phyloP scores from a whole-genome alignment of 2,888 invertebrate species.

The Caenorhabditis sulstoni region DNA sequence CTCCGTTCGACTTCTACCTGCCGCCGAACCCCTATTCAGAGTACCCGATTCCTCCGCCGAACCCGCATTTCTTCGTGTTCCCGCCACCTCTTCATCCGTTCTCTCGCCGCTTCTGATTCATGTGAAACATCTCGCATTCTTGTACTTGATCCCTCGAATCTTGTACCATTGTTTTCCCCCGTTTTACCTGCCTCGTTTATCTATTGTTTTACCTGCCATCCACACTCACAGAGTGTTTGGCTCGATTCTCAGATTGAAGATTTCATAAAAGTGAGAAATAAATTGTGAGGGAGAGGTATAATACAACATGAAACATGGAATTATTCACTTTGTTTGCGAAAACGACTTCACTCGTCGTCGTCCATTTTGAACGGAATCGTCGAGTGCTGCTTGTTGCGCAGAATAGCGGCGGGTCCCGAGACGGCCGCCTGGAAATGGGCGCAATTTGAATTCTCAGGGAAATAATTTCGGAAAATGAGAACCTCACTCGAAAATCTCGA shows the following conservation, averaged over 20 bases:
- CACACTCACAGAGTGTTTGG: background rate
- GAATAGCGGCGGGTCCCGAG: conserved; percentile 64
- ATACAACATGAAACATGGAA: conserved; percentile 47
- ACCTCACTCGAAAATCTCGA: background rate
- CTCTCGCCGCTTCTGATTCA: conserved; percentile 9
- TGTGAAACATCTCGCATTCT: too few relatives aligned
- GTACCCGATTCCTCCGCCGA: background rate
- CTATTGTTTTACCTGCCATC: background rate
- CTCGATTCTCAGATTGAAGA: conserved; percentile 12
- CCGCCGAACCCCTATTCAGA: background rate
- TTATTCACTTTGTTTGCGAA: background rate
- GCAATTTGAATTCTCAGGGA: background rate
- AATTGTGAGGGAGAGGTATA: conserved; percentile 8
- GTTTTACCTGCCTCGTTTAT: background rate
- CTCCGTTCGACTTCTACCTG: background rate
- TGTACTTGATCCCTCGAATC: conserved; percentile 16
- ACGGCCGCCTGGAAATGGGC: conserved; percentile 57
- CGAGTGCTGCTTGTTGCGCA: conserved; percentile 69
- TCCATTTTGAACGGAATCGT: conserved; percentile 70
- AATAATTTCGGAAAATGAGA: background rate
- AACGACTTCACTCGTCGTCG: conserved; percentile 28
- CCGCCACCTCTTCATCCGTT: conserved; percentile 16
- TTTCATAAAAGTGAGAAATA: conserved; percentile 9
- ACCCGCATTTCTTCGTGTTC: conserved; percentile 6
- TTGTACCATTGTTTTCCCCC: conserved; percentile 49